These are phyloP conservation scores for Brevimyrus niger DNA, from an alignment of 2,113 vertebrate genomes.

Conservation along the genomic window DNA sequence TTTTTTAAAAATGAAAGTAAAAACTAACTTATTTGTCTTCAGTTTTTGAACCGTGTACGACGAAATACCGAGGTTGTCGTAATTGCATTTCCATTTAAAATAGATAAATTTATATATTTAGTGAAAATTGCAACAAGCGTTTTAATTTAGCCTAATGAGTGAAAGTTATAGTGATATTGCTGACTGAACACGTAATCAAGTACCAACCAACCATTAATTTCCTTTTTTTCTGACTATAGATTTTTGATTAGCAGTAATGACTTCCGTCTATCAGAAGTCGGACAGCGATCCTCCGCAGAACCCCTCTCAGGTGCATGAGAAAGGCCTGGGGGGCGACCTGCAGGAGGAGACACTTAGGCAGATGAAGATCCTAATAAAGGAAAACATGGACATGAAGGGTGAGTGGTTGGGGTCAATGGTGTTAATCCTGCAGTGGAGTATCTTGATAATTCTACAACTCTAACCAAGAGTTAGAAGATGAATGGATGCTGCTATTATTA, in stretches of 20 bases:
- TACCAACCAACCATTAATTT: not conserved
- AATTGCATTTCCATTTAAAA: not conserved
- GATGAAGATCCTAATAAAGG: slow-evolving; percentile 84
- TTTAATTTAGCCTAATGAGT: not conserved
- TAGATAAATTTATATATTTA: not conserved
- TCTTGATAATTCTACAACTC: not conserved
- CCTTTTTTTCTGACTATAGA: not conserved
- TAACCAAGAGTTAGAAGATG: not conserved
- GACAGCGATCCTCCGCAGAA: not conserved
- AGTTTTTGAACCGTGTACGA: not conserved
- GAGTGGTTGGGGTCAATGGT: slow-evolving; percentile 21
- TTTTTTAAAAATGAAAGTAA: not conserved
- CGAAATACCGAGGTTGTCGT: not conserved
- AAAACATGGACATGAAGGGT: slow-evolving; percentile 93
- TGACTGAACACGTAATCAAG: not conserved
- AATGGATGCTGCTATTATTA: not conserved
- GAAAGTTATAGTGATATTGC: not conserved
- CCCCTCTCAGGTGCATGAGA: slow-evolving; percentile 28
- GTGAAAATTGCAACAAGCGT: not conserved
- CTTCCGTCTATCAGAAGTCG: not conserved
- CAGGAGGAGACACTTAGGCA: slow-evolving; percentile 79
- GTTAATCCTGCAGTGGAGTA: not conserved
- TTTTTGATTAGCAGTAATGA: not conserved
- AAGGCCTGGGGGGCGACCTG: slow-evolving; percentile 1
- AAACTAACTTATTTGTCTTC: not conserved